phyloP scores from a whole-genome alignment of 2,797 vertebrate species.

The Nothura maculosa region DNA sequence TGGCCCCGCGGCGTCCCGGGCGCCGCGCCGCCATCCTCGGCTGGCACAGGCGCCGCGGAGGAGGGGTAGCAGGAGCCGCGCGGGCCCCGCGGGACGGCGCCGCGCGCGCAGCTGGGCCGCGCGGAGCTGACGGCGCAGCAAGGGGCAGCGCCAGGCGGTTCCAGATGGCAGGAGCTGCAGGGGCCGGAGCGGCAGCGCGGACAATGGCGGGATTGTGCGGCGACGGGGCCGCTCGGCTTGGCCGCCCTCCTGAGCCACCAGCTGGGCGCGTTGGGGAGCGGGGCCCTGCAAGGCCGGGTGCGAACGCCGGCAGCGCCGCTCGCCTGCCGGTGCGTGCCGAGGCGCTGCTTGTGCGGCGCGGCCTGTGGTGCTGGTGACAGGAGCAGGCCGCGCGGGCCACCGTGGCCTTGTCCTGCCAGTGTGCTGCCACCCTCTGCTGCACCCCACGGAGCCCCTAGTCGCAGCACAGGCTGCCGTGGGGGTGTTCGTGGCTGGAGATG shows the following conservation, averaged over 20 bases:
- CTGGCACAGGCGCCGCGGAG: not conserved
- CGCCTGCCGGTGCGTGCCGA: not conserved
- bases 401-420: not conserved
- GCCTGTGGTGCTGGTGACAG: not conserved
- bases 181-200: not conserved
- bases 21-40: not conserved
- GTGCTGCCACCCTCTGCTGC: not conserved
- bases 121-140: too few relatives aligned
- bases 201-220: conserved; percentile 33
- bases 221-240: not conserved
- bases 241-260: not conserved
- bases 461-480: not conserved
- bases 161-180: conserved; percentile 29
- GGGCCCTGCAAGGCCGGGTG: too few relatives aligned
- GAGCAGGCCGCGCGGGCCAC: not conserved
- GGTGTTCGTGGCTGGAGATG: not conserved
- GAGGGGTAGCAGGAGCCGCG: not conserved
- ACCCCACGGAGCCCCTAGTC: not conserved
- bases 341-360: not conserved
- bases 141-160: not conserved
- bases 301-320: not conserved
- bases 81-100: not conserved
- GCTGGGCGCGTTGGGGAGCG: not conserved
- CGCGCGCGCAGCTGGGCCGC: not conserved
- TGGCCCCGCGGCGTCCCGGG: too few relatives aligned